Base-by-base conservation (phyloP, 1,140 invertebrate genomes). In the Oppia nitens region DNA sequence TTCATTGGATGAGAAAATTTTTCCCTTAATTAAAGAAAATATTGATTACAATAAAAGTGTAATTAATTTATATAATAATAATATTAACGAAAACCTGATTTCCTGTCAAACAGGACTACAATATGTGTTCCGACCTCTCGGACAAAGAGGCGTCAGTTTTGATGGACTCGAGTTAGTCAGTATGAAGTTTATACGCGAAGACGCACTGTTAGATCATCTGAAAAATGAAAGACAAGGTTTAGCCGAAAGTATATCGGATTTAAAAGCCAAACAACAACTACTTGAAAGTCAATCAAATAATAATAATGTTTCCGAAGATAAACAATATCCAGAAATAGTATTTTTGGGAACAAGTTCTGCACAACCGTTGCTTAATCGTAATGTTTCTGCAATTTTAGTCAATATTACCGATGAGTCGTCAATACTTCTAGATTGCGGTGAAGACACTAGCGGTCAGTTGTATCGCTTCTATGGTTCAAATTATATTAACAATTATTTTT, bases 341-440 rank as follows among this genome's bases (percentile, higher is more conserved):
- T 93, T 96, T 71, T 74, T 95, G 20, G 93, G 93, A 24, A 97
- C 93, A 2, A 91, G 90, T 0, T 93, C 89, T 1, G 87, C 84
- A 65, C 83, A 90, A 68, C 90, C 92, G 3, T 90, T 83, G 68
- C 91, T 92, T 77, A 82, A 81, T 0, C 79, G 93, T 70, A 95
- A 95, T 71, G 87, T 87, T 0, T 89, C 85, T 68, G 81, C 79
- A 9, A 88, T 96, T 66, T 71, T 91, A 47, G 55, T 96, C 3
- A 78, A 85, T 64, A 71, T 81, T 25, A 78, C 2, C 40, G 25
- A 12, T 1, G 24, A 62, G 9, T 52, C 63, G 24, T 64, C 63
- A 20, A 79, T 97, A 28, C 55, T 98, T 11, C 64, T 98, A 27
- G 95, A 98, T 70, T 97, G 92, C 71, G 92, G 93, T 0, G 95